Base-by-base conservation (phyloP, 1,140 invertebrate genomes). In the Ooceraea biroi region DNA sequence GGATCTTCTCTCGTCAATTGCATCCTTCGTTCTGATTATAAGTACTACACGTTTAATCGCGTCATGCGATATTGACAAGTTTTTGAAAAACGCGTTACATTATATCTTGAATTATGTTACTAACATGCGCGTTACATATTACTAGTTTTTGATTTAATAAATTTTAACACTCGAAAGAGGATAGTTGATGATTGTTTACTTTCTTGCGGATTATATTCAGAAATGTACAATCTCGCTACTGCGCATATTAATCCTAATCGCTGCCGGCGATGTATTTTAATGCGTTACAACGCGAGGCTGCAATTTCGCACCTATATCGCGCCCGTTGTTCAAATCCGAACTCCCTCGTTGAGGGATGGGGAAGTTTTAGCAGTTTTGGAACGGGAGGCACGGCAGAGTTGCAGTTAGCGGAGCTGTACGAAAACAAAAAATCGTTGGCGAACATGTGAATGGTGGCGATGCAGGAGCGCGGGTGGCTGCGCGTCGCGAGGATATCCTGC, bases 401-500 rank as follows among this genome's bases (percentile, higher is more conserved):
- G 41, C 19, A 65, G 22, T 68, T 65, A 27, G 36, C 14, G 22
- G 1, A 44, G n/a, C 1, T 48, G 44, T 22, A 36, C 12, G 10
- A 12, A 44, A 61, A 44, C n/a, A 46, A 71, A 63, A 77, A 77
- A 36, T 58, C 25, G 5, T 17, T 19, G 50, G 4, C 11, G 41
- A 80, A 17, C 44, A 65, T 12, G 76, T 22, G 57, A 74, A 68
- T 27, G 50, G 11, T 22, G n/a, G 63, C 55, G 65, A 50, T 55
- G 19, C 52, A 27, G 30, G 14, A 57, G 50, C 25, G 58, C 46
- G 46, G 61, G 73, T 77, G 69, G 85, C 36, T 48, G 58, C 44
- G 65, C 63, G 60, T 82, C 76, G 52, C 57, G 58, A 82, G 87
- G 60, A 88, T 88, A 88, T 88, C 87, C 86, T 85, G 65, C 44